These are phyloP conservation scores for Anguilla obscura DNA, from an alignment of 2,797 vertebrate species.

Conservation along the genomic window DNA sequence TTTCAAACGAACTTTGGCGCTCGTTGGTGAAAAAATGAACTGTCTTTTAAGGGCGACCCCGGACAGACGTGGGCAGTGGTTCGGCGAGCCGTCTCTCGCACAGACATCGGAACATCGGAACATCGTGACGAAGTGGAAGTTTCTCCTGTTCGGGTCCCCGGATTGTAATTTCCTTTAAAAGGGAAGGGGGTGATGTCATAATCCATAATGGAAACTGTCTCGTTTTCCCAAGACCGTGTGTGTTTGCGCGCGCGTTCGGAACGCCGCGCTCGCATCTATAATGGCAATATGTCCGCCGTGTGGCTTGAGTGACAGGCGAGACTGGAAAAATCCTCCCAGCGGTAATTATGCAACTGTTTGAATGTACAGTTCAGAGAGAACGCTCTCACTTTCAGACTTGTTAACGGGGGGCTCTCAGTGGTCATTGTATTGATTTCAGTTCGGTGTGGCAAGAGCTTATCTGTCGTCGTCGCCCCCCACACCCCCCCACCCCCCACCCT, in stretches of 20 bases:
- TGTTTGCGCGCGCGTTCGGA: slow-evolving; percentile 50
- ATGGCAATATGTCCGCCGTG: slow-evolving; percentile 46
- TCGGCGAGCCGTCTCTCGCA: neutral
- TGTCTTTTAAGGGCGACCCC: neutral
- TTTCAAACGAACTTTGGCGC: slow-evolving; percentile 26
- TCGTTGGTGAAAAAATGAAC: neutral
- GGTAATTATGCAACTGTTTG: slow-evolving; percentile 79
- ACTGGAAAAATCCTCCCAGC: slow-evolving; percentile 63
- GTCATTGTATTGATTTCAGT: slow-evolving; percentile 33
- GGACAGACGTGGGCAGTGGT: neutral
- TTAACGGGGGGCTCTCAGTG: slow-evolving; percentile 39
- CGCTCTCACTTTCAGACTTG: slow-evolving; percentile 67
- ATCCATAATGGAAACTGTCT: slow-evolving; percentile 51
- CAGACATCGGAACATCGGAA: slow-evolving; percentile 20
- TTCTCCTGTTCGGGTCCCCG: slow-evolving; percentile 55
- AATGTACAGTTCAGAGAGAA: slow-evolving; percentile 79
- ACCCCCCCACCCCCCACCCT: neutral
- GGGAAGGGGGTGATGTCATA: slow-evolving; percentile 57
- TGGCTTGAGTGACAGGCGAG: slow-evolving; percentile 37
- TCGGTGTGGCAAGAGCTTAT: slow-evolving; percentile 54
- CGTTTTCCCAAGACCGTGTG: slow-evolving; percentile 45
- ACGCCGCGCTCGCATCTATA: slow-evolving; percentile 47
- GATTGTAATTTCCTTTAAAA: slow-evolving; percentile 62
- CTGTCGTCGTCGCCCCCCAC: slow-evolving; percentile 8
- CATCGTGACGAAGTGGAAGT: slow-evolving; percentile 48